phyloP scores from a whole-genome alignment of 2,797 vertebrate species.

The Myotis pilosus region DNA sequence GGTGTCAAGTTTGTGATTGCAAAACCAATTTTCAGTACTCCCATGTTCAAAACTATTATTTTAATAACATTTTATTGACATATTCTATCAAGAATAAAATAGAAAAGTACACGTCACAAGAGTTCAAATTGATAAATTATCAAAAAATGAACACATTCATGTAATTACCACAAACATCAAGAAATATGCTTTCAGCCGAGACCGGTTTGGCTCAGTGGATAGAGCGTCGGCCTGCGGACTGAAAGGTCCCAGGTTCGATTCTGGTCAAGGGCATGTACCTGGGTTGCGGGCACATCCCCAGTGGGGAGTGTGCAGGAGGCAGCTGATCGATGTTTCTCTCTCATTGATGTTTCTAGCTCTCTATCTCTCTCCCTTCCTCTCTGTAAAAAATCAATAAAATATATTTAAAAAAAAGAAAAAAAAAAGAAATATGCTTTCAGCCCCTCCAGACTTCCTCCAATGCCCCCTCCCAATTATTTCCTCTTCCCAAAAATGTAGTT shows the following conservation, averaged over 20 bases:
- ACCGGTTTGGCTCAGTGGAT: too few species aligned
- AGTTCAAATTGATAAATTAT: not conserved
- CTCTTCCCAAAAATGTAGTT: not conserved
- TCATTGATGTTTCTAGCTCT: too few species aligned
- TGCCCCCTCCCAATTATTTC: not conserved
- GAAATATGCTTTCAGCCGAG: not conserved
- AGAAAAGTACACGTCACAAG: not conserved
- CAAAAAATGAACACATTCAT: not conserved
- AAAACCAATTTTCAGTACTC: not conserved
- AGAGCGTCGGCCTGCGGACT: too few species aligned
- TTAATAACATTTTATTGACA: not conserved
- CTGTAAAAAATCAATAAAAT: too few species aligned
- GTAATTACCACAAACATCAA: not conserved
- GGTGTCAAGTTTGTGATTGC: not conserved
- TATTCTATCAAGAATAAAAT: not conserved
- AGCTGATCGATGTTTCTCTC: too few species aligned
- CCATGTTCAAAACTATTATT: not conserved
- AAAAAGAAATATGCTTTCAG: not conserved
- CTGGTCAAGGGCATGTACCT: too few species aligned
- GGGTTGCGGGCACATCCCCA: too few species aligned
- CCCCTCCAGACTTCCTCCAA: rapidly evolving
- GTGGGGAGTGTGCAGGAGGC: too few species aligned
- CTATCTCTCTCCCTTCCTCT: too few species aligned
- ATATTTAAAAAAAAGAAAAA: too few species aligned
- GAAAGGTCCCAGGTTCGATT: too few species aligned